These are phyloP conservation scores for Palaemon carinicauda DNA, from an alignment of 1,140 invertebrate species.

Conservation along the genomic window DNA sequence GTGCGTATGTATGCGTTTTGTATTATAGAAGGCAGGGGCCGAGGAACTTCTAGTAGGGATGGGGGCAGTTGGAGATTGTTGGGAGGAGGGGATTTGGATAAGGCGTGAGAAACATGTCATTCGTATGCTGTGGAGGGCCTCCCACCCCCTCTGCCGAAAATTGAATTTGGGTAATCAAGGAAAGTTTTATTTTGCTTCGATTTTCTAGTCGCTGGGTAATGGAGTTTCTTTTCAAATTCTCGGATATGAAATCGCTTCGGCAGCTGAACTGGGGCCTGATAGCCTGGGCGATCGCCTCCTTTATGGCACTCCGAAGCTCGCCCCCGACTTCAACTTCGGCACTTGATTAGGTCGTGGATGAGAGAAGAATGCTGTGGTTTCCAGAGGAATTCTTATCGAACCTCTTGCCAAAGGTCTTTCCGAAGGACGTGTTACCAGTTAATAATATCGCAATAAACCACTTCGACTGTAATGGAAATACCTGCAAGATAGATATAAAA, in stretches of 20 bases:
- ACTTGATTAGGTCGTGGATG: constrained; percentile 43
- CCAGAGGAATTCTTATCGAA: constrained; percentile 22
- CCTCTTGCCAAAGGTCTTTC: neutral
- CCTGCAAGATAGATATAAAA: neutral
- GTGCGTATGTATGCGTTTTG: too few relatives aligned
- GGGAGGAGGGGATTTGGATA: neutral
- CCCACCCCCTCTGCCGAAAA: constrained; percentile 34
- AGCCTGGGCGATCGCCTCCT: constrained; percentile 20
- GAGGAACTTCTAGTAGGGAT: neutral
- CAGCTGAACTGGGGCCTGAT: constrained; percentile 40
- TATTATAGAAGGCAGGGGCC: too few relatives aligned
- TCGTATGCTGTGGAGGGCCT: constrained; percentile 32
- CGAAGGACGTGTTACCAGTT: neutral
- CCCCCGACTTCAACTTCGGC: constrained; percentile 20
- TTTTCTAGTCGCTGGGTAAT: constrained; percentile 43
- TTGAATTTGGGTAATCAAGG: constrained; percentile 56
- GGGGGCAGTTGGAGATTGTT: neutral
- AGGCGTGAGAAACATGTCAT: constrained; percentile 42
- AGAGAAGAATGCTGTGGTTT: constrained; percentile 48
- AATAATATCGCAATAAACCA: neutral
- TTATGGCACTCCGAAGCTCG: neutral
- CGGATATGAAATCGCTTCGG: constrained; percentile 48
- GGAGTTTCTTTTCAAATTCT: constrained; percentile 50
- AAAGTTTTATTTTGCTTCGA: constrained; percentile 56
- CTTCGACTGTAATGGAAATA: neutral